A percentile compares a stretch with the other conserved stretches of the same genome.
These are phyloP conservation scores for Ianthella basta DNA, from an alignment of 37 sponge, comb jelly and placozoan genomes.

Conservation along the genomic window DNA sequence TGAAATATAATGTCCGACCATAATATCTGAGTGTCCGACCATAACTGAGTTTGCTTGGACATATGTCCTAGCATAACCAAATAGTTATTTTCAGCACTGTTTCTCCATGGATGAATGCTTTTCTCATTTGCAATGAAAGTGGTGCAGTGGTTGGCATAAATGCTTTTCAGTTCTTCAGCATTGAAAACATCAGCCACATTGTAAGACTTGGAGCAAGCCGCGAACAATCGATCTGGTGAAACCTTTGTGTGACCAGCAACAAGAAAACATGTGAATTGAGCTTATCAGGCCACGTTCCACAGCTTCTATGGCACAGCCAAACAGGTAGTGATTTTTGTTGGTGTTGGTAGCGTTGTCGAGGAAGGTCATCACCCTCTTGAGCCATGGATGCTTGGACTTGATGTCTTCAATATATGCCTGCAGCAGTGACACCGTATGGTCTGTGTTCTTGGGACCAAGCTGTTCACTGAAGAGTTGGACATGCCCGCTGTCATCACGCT, in stretches of 20 bases:
- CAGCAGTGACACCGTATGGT: slow-evolving; percentile 46
- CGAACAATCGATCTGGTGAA: slow-evolving; percentile 54
- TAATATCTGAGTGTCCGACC: too few species aligned
- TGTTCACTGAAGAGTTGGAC: slow-evolving; percentile 38
- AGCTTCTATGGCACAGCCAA: slow-evolving; percentile 43
- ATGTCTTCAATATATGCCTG: background rate
- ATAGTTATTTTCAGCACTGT: too few species aligned
- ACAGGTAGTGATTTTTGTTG: slow-evolving; percentile 50
- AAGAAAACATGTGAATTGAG: slow-evolving; percentile 37
- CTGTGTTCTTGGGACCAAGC: slow-evolving; percentile 56
- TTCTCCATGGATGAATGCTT: slow-evolving; percentile 22
- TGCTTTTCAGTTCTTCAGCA: background rate
- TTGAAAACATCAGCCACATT: slow-evolving; percentile 39
- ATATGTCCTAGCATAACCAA: too few species aligned
- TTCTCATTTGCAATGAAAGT: background rate
- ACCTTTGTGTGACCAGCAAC: slow-evolving; percentile 67
- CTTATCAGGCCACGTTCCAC: background rate
- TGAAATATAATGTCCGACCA: too few species aligned
- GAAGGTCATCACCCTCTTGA: slow-evolving; percentile 40
- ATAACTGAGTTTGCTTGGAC: too few species aligned
- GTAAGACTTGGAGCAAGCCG: slow-evolving; percentile 11
- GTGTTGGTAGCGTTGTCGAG: slow-evolving; percentile 51
- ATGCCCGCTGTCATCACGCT: background rate
- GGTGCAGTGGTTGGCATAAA: background rate
- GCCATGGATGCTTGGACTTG: slow-evolving; percentile 11